Evolutionary conservation across 1,140 invertebrate species (phyloP), one percentile per base, ranked within the genome.

Genomic region (Zaprionus nigranus): DNA sequence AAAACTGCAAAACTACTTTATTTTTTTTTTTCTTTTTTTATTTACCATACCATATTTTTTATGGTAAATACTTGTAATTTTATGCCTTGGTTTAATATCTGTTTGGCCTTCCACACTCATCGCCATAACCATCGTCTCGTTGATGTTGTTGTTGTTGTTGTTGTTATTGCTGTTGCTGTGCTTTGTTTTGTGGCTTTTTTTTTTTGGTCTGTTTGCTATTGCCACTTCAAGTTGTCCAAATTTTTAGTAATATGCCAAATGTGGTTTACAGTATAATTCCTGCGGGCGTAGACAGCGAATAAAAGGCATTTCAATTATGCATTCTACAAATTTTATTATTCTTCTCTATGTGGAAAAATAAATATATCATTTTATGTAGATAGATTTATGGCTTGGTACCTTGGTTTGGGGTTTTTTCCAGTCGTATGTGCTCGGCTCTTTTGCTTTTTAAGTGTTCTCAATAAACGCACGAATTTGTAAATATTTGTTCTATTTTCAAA

Each of bases 71-170:
- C 62, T 64, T 64, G 58, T 49, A 84, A 57, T 75, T 81, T 78
- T 75, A 72, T 81, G 72, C 58, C 78, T 85, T 43, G 54, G 54
- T 63, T 75, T 76, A 73, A 73, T 83, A 59, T 75, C 58, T 78
- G 51, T 81, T 64, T 78, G 72, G 58, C 65, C 58, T 69, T 69
- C 36, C 36, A 15, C 49, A 34, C 22, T 38, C 49, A 54, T 34
- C 30, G 9, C 30, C 30, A 34, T 34, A 2, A 26, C 7, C 28
- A 30, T 30, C 28, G 28, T 9, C 15, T 5, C 26, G 9, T 17
- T 17, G 30, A 3, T 24, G 24, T 22, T 6, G 34, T 30, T 30
- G 30, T 36, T 12, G 12, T 36, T 38, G 36, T 36, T 38, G 36
- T 38, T 15, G 5, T 38, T 13, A 30, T 15, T 60, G 34, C 57